phyloP scores from a whole-genome alignment of 2,888 invertebrate genomes.

The Lissonota sp. region DNA sequence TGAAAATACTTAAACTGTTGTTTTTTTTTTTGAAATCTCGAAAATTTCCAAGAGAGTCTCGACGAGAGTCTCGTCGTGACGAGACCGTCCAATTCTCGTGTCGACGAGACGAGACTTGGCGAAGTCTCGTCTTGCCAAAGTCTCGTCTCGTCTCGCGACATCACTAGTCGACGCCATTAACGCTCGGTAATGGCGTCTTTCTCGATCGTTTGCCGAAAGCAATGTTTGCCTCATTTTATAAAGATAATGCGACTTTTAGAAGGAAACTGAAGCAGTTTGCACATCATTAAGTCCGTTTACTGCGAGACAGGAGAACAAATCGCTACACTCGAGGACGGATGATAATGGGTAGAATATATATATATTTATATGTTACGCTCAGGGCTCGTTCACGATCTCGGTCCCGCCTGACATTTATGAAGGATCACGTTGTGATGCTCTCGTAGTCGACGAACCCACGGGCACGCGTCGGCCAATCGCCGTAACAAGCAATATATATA shows the following conservation, averaged over 20 bases:
- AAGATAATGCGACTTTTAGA: constrained; percentile 19
- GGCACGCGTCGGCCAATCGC: constrained; percentile 68
- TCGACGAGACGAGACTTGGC: no score
- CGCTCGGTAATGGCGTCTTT: no score
- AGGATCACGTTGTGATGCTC: constrained; percentile 58
- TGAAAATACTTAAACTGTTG: no score
- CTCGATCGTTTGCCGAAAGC: not conserved
- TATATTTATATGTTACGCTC: constrained; percentile 35
- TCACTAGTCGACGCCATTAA: no score
- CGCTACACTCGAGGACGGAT: constrained; percentile 18
- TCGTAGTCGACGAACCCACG: constrained; percentile 55
- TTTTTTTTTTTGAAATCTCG: no score
- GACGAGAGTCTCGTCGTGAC: no score
- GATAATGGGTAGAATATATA: not conserved
- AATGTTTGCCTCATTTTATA: not conserved
- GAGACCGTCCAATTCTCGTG: no score
- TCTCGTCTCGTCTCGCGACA: no score
- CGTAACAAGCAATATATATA: constrained; percentile 80
- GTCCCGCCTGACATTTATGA: constrained; percentile 61
- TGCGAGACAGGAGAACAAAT: constrained; percentile 47
- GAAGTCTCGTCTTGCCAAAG: no score
- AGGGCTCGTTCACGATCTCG: constrained; percentile 57
- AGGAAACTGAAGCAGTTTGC: constrained; percentile 45
- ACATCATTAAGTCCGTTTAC: constrained; percentile 63
- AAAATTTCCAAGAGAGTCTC: no score